phyloP scores from a whole-genome alignment of 2,113 vertebrate species.

The Scolopax mira region DNA sequence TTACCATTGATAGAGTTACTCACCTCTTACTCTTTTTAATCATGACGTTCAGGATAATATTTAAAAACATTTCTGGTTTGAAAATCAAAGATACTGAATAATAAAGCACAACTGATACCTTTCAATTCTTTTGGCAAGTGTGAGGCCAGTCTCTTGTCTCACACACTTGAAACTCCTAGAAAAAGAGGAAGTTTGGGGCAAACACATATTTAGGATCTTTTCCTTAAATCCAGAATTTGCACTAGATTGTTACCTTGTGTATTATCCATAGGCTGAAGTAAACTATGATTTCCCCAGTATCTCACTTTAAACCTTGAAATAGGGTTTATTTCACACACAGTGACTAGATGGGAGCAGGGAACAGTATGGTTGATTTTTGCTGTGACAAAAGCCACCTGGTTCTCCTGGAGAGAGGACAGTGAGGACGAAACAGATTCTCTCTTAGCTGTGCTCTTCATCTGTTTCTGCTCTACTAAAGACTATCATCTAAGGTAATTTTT shows the following conservation, averaged over 20 bases:
- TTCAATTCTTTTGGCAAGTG: not conserved
- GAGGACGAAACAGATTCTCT: not conserved
- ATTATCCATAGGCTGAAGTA: not conserved
- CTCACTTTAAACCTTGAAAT: slow-evolving; percentile 28
- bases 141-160: not conserved
- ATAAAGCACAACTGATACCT: not conserved
- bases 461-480: slow-evolving; percentile 9
- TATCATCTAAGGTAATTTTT: slow-evolving; percentile 22
- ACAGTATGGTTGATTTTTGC: not conserved
- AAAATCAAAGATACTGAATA: not conserved
- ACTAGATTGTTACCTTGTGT: not conserved
- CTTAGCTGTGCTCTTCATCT: not conserved
- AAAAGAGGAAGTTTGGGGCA: not conserved
- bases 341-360: slow-evolving; percentile 8
- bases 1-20: not conserved
- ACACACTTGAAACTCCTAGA: not conserved
- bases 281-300: not conserved
- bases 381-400: slow-evolving; percentile 52
- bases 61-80: not conserved
- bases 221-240: not conserved
- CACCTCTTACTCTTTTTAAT: not conserved
- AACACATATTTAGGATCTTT: not conserved
- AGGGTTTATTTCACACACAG: slow-evolving; percentile 43
- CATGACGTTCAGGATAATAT: not conserved
- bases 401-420: not conserved